These are phyloP conservation scores for Archips crataeganus DNA, from an alignment of 2,888 invertebrate genomes.

Conservation along the genomic window DNA sequence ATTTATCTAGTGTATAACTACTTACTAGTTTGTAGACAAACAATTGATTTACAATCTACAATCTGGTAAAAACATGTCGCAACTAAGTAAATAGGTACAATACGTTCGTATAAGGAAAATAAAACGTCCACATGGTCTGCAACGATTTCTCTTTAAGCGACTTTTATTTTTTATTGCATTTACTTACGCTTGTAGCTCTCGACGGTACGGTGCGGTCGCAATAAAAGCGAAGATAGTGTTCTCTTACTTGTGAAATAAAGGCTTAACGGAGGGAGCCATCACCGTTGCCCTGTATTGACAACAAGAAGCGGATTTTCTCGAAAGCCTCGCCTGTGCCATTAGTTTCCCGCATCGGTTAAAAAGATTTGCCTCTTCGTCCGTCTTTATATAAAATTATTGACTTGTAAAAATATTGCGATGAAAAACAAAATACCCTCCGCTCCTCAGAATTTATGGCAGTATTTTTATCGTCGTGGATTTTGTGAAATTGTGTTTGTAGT, in stretches of 20 bases:
- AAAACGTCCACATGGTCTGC: conserved; percentile 46
- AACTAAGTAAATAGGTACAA: background rate
- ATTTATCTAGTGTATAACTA: background rate
- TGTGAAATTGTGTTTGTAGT: conserved; percentile 1
- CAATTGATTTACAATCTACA: background rate
- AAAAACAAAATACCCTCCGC: conserved; percentile 58
- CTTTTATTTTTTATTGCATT: conserved; percentile 66
- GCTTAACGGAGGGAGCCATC: conserved; percentile 83
- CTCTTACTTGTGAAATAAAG: conserved; percentile 79
- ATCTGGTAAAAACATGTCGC: background rate
- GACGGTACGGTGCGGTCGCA: conserved; percentile 61
- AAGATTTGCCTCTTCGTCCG: conserved; percentile 81
- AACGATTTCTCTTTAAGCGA: conserved; percentile 58
- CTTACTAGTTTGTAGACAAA: background rate
- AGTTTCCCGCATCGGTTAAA: conserved; percentile 85
- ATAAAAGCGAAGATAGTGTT: conserved; percentile 82
- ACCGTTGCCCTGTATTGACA: conserved; percentile 84
- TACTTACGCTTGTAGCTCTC: conserved; percentile 65
- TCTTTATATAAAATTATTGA: conserved; percentile 80
- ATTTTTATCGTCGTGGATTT: conserved; percentile 30
- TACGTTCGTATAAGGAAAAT: background rate
- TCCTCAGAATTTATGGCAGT: conserved; percentile 37
- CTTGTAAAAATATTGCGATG: conserved; percentile 73
- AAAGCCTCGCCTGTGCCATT: conserved; percentile 85
- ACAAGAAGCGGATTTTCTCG: conserved; percentile 84